Evolutionary conservation across 1,140 invertebrate species (phyloP).

Genomic region (Zaprionus lachaisei): DNA sequence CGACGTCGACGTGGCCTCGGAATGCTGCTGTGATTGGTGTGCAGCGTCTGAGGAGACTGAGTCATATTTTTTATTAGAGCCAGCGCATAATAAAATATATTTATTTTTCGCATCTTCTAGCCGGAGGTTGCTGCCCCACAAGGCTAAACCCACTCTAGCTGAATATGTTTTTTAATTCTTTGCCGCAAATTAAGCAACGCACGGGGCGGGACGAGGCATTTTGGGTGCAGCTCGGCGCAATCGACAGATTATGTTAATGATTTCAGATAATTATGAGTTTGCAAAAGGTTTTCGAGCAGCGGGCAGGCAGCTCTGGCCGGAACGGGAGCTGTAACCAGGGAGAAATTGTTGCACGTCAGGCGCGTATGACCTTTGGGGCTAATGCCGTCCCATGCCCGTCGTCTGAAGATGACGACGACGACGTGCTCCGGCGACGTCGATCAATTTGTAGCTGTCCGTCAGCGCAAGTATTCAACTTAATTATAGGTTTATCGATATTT

Average conservation of each 20-base stretch:
- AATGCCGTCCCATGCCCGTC: constrained; percentile 18
- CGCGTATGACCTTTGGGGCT: constrained; percentile 68
- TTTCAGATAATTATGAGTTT: constrained; percentile 69
- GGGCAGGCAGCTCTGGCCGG: neutral
- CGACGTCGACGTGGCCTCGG: constrained; percentile 4
- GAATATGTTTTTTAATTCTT: constrained; percentile 4
- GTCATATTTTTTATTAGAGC: constrained; percentile 8
- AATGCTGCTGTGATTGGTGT: constrained; percentile 1
- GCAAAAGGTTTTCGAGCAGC: constrained; percentile 23
- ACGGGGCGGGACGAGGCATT: constrained; percentile 24
- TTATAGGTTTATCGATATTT: constrained; percentile 71
- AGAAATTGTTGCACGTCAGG: constrained; percentile 51
- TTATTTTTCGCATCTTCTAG: constrained; percentile 18
- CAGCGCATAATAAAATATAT: constrained; percentile 1
- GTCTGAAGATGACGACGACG: constrained; percentile 6
- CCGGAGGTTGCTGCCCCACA: neutral
- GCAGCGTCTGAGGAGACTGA: neutral
- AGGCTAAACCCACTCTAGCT: constrained; percentile 1
- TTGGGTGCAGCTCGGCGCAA: constrained; percentile 48
- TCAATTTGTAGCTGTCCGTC: constrained; percentile 78
- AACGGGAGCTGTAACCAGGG: constrained; percentile 68
- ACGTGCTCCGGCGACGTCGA: constrained; percentile 58
- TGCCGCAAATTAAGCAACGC: constrained; percentile 36
- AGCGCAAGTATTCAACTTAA: constrained; percentile 73
- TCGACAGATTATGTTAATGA: constrained; percentile 77